These are phyloP conservation scores for Propithecus deckenii DNA, from an alignment of 2,797 vertebrate genomes.

Conservation along the genomic window DNA sequence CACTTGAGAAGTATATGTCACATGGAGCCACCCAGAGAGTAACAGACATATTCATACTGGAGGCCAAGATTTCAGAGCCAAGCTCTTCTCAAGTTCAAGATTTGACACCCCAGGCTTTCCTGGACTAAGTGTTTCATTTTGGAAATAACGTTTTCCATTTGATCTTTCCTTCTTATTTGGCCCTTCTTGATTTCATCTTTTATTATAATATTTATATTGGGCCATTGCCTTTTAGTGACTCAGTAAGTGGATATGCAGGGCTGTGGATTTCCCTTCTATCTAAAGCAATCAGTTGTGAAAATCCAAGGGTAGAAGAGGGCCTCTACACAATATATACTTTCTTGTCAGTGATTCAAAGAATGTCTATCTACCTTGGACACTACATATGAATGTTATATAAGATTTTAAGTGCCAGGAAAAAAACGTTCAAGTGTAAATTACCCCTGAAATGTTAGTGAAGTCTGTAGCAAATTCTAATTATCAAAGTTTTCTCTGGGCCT, in stretches of 20 bases:
- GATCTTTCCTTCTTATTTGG: conserved; percentile 46
- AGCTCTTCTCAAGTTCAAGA: conserved; percentile 33
- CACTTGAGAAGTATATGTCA: background rate
- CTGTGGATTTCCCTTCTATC: background rate
- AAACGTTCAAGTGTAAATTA: background rate
- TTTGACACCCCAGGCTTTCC: conserved; percentile 47
- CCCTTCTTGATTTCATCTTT: conserved; percentile 50
- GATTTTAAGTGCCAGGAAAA: background rate
- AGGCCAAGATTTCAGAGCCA: conserved; percentile 52
- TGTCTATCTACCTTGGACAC: background rate
- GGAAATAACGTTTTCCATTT: conserved; percentile 59
- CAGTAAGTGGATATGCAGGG: conserved; percentile 7
- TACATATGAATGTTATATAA: background rate
- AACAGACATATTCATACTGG: background rate
- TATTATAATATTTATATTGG: conserved; percentile 53
- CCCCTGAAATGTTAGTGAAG: background rate
- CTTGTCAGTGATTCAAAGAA: background rate
- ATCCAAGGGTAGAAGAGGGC: background rate
- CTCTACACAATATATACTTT: background rate
- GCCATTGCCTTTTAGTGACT: conserved; percentile 29
- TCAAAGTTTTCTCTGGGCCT: background rate
- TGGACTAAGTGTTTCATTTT: conserved; percentile 57
- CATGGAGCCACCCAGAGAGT: background rate
- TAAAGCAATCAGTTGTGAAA: conserved; percentile 3
- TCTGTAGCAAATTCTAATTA: background rate